Evolutionary conservation across 2,797 vertebrate genomes (phyloP).

Genomic region (Siniperca undulata): DNA sequence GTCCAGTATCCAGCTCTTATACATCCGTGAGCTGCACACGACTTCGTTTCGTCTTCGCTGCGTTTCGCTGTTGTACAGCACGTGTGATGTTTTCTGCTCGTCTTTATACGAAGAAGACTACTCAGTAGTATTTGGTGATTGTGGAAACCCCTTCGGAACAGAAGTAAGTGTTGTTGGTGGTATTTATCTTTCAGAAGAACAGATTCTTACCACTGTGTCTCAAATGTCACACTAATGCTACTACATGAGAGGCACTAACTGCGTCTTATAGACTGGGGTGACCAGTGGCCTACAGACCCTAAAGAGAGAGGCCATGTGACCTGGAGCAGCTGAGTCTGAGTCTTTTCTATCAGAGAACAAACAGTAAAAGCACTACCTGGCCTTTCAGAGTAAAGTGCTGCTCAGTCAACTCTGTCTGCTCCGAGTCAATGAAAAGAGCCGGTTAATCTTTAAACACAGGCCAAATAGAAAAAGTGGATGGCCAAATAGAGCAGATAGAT

Average conservation of each 20-base stretch:
- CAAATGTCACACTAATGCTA: background rate
- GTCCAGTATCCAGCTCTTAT: too few species aligned
- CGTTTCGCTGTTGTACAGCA: too few species aligned
- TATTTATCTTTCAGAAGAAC: too few species aligned
- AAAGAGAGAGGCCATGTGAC: constrained; percentile 6
- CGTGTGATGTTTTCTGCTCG: too few species aligned
- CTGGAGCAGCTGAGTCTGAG: constrained; percentile 6
- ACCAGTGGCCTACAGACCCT: background rate
- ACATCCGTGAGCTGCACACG: too few species aligned
- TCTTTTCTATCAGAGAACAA: constrained; percentile 32
- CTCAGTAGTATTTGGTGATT: too few species aligned
- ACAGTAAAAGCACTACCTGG: constrained; percentile 14
- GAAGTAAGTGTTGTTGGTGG: too few species aligned
- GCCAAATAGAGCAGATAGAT: constrained; percentile 68
- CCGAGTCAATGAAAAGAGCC: constrained; percentile 60
- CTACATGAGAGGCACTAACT: background rate
- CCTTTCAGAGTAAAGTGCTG: constrained; percentile 36
- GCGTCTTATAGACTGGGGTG: background rate
- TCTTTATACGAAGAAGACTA: too few species aligned
- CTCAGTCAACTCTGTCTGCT: constrained; percentile 44
- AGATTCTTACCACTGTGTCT: too few species aligned
- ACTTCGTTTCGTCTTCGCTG: too few species aligned
- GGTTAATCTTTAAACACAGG: constrained; percentile 79
- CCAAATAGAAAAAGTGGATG: constrained; percentile 75
- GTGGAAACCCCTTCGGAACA: too few species aligned